Evolutionary conservation across 2,113 vertebrate genomes (phyloP), one percentile per base, ranked within the genome.

Genomic region (Jacana jacana): DNA sequence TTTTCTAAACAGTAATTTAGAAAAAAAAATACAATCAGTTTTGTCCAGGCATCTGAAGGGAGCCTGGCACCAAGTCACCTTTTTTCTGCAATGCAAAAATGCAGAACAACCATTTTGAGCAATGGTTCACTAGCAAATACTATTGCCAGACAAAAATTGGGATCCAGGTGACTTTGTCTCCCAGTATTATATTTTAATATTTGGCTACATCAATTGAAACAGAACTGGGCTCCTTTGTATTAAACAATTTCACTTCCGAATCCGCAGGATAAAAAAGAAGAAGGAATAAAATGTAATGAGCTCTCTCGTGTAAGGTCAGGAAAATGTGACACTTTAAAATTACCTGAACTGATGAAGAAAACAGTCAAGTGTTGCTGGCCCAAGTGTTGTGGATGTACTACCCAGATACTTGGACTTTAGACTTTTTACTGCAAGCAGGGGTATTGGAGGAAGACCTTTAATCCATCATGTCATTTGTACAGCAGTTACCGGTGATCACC

Each of bases 1-100:
- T 94, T 92, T 86, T 86, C 87, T 88, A 89, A 95, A 93, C 57
- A 95, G 75, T 91, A 89, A 95, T 89, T 93, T 79, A 84, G 40
- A 86, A 76, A 90, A 76, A 90, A 92, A 87, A 87, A 80, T 13
- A 63, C 49, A 65, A 66, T 85, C 49, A 46, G 17, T 89, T 91
- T 84, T 87, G 3, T 33, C 22, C 52, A 91, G 28, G 13, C 8
- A 30, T 33, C 83, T 60, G 39, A 84, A 75, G 18, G 17, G 40
- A 94, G 61, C 14, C 44, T 82, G 52, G 44, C 44, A 85, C 78
- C 7, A 63, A 93, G 40, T 72, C n/a, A 58, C 70, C 80, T 81
- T 72, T 92, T 58, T 70, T 76, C 28, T 3, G 2, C 17, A 17
- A n/a, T 11, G 48, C 57, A 72, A 87, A 96, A 88, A 49, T 52